These are phyloP conservation scores for Pedicia rivosa DNA, from an alignment of 2,888 invertebrate genomes.

Conservation along the genomic window DNA sequence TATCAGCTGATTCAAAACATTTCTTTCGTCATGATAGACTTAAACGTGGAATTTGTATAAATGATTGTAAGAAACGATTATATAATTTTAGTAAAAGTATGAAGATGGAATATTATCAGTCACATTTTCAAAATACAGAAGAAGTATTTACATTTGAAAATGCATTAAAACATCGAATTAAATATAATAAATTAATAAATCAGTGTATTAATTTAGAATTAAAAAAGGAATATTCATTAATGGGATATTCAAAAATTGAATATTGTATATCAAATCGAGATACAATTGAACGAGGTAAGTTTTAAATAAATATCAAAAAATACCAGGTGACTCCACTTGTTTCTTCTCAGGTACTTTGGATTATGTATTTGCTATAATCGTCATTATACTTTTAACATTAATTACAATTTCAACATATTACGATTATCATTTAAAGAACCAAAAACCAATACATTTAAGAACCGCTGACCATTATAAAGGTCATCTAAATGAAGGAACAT, in stretches of 20 bases:
- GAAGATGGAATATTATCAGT: slow-evolving; percentile 2
- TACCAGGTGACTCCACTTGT: slow-evolving; percentile 5
- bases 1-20: slow-evolving; percentile 7
- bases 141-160: slow-evolving; percentile 1
- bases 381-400: background rate
- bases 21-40: slow-evolving; percentile 10
- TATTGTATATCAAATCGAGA: slow-evolving; percentile 8
- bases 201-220: slow-evolving; percentile 11
- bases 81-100: slow-evolving; percentile 1
- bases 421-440: slow-evolving; percentile 7
- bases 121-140: slow-evolving; percentile 1
- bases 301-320: background rate
- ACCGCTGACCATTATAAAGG: background rate
- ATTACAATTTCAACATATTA: slow-evolving; percentile 5
- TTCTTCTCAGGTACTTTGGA: slow-evolving; percentile 6
- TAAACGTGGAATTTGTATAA: slow-evolving; percentile 9
- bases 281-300: slow-evolving; percentile 1
- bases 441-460: slow-evolving; percentile 1
- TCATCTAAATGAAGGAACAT: background rate
- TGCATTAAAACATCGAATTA: background rate
- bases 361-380: background rate
- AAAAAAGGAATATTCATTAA: slow-evolving; percentile 8
- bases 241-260: slow-evolving; percentile 8
- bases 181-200: slow-evolving; percentile 1
- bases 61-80: slow-evolving; percentile 7